These are phyloP conservation scores for Brachyrhaphis roseni DNA, from an alignment of 2,797 vertebrate species.

Conservation along the genomic window DNA sequence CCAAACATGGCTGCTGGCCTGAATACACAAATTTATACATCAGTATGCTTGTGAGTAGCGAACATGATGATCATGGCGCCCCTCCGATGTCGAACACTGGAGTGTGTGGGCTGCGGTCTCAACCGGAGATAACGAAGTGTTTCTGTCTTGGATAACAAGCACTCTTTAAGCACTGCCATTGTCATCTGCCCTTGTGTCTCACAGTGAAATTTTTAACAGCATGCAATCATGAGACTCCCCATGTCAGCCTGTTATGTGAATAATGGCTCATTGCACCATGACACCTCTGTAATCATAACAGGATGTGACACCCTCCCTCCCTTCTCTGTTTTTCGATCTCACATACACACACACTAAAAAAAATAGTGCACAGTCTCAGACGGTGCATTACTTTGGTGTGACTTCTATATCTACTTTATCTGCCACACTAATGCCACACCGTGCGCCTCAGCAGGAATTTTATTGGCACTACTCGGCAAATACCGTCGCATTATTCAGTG, in stretches of 20 bases:
- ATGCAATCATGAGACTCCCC: slow-evolving; percentile 38
- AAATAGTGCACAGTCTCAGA: background rate
- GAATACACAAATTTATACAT: slow-evolving; percentile 38
- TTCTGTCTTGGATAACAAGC: slow-evolving; percentile 62
- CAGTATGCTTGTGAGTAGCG: slow-evolving; percentile 38
- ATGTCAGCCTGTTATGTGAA: slow-evolving; percentile 38
- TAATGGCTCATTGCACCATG: slow-evolving; percentile 41
- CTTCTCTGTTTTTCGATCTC: background rate
- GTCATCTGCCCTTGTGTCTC: slow-evolving; percentile 17
- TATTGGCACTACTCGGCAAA: slow-evolving; percentile 54
- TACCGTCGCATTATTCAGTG: slow-evolving; percentile 49
- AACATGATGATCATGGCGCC: slow-evolving; percentile 31
- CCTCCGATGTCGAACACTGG: slow-evolving; percentile 37
- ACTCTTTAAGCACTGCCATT: slow-evolving; percentile 13
- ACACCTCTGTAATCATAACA: slow-evolving; percentile 43
- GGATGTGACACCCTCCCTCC: background rate
- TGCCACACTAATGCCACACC: slow-evolving; percentile 42
- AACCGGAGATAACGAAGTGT: slow-evolving; percentile 65
- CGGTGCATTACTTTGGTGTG: slow-evolving; percentile 2
- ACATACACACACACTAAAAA: slow-evolving; percentile 12
- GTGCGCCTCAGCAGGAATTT: slow-evolving; percentile 62
- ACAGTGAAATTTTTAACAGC: slow-evolving; percentile 32
- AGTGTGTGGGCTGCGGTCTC: slow-evolving; percentile 44
- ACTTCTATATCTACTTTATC: slow-evolving; percentile 45
- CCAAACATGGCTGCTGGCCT: slow-evolving; percentile 17